Percentiles rank a stretch among this genome's conserved stretches.
phyloP scores from a whole-genome alignment of 2,113 vertebrate species.

The Isurus oxyrinchus region DNA sequence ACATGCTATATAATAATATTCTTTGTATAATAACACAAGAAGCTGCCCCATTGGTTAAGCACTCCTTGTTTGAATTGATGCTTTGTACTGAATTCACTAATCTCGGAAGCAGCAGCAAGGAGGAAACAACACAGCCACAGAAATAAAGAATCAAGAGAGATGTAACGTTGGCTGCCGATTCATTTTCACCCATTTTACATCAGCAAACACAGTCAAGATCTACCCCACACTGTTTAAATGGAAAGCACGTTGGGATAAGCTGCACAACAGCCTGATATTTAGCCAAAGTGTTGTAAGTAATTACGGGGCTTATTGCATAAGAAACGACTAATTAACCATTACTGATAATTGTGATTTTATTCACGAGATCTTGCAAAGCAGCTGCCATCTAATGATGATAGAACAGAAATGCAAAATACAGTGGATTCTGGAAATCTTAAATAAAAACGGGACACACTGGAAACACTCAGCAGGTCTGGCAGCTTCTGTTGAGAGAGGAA shows the following conservation, averaged over 20 bases:
- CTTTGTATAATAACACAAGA: neutral
- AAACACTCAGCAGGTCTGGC: neutral
- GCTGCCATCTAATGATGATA: neutral
- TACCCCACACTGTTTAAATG: neutral
- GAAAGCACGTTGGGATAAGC: neutral
- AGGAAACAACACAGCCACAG: neutral
- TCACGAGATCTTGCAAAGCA: neutral
- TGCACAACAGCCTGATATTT: neutral
- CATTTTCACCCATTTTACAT: neutral
- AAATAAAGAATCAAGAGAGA: neutral
- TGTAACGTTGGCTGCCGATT: neutral
- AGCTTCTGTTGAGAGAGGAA: neutral
- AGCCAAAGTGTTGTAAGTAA: neutral
- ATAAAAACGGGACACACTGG: neutral
- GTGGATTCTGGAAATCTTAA: neutral
- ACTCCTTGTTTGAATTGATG: neutral
- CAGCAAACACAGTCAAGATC: neutral
- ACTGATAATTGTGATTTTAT: neutral
- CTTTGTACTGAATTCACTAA: neutral
- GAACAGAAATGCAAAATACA: neutral
- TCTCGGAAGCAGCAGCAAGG: neutral
- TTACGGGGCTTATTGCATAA: neutral
- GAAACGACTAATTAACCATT: neutral
- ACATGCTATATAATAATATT: neutral
- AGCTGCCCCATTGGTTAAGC: neutral